Conservation (phyloP, 1,140 invertebrate genomes). For the Condylostylus longicornis region DNA sequence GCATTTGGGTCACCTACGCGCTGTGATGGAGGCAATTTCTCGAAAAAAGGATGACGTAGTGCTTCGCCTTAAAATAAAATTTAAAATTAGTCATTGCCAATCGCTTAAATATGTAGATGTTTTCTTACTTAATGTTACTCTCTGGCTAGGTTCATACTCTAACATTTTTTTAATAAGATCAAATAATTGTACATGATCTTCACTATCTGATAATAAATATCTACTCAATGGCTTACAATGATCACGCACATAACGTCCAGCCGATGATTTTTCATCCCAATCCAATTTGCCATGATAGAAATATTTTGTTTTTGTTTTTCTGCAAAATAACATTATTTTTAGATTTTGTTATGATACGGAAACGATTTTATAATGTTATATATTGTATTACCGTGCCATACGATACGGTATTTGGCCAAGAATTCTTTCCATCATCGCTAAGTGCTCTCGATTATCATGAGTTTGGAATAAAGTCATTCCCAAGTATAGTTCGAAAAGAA, state of each 20-base stretch:
- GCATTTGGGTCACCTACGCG: conserved; percentile 41
- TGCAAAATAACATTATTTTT: conserved; percentile 32
- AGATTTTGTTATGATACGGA: conserved; percentile 24
- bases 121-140: conserved; percentile 59
- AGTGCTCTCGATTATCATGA: conserved; percentile 97
- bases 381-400: conserved; percentile 35
- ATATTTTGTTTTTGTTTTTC: conserved; percentile 95
- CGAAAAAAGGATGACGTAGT: conserved; percentile 85
- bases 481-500: conserved; percentile 96
- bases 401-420: conserved; percentile 88
- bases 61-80: conserved; percentile 45
- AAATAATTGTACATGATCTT: conserved; percentile 85
- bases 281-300: conserved; percentile 88
- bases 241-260: conserved; percentile 91
- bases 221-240: conserved; percentile 96
- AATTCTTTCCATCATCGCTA: conserved; percentile 99
- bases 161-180: conserved; percentile 91
- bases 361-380: conserved; percentile 25
- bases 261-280: conserved; percentile 88
- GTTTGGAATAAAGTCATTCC: conserved; percentile 99
- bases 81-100: not conserved
- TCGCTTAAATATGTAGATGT: not conserved
- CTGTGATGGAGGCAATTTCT: conserved; percentile 59
- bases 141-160: conserved; percentile 84
- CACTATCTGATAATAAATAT: conserved; percentile 75